A percentile compares a stretch with the other conserved stretches of the same genome.
Evolutionary conservation across 2,888 invertebrate species (phyloP).

Genomic region (Ochropleura leucogaster): DNA sequence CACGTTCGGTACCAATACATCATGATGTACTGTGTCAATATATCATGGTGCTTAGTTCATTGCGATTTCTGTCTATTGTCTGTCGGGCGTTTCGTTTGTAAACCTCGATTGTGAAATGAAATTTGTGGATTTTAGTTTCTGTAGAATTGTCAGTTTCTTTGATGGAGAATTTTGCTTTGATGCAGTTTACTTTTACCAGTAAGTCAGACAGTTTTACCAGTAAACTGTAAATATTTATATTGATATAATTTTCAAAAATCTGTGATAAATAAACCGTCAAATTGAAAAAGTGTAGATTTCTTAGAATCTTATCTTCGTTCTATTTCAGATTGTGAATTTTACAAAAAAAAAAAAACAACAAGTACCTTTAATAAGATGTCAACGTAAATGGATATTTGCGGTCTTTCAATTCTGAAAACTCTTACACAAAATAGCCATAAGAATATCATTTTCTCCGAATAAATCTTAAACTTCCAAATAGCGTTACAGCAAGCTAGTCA

Average conservation of each 20-base stretch:
- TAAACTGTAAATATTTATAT: too few relatives aligned
- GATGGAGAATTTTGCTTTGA: neutral
- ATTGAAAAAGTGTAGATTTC: neutral
- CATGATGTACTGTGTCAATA: constrained; percentile 55
- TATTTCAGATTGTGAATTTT: neutral
- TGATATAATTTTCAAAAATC: neutral
- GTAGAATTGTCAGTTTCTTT: neutral
- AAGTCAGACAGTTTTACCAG: too few relatives aligned
- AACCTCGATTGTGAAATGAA: constrained; percentile 20
- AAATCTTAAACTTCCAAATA: constrained; percentile 3
- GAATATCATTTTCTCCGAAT: neutral
- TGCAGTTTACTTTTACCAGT: too few relatives aligned
- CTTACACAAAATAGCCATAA: neutral
- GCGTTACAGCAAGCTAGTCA: neutral
- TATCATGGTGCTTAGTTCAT: constrained; percentile 56
- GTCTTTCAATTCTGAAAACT: neutral
- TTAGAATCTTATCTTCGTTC: neutral
- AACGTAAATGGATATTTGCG: neutral
- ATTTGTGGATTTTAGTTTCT: neutral
- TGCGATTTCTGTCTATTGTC: constrained; percentile 57
- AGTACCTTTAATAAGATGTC: neutral
- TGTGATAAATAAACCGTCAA: neutral
- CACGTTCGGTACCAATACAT: constrained; percentile 59
- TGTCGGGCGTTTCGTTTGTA: neutral
- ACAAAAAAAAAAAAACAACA: neutral